Evolutionary conservation across 1,140 invertebrate genomes (phyloP), one percentile per base, ranked within the genome.

Genomic region (Meteorus sp.): DNA sequence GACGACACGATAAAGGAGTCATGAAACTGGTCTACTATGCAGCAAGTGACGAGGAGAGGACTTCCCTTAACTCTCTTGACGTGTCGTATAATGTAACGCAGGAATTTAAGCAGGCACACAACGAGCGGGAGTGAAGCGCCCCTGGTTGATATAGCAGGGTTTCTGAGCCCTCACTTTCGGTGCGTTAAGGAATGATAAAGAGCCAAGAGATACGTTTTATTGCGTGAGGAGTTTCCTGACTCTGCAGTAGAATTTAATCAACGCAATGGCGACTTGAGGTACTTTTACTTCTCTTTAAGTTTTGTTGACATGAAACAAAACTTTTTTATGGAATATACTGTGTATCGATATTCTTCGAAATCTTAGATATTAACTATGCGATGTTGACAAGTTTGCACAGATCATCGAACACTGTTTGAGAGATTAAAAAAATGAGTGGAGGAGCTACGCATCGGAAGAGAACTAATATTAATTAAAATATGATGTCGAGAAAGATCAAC

Each of bases 191-290:
- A 22, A 31, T 52, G 55, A 53, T 43, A 44, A 58, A 60, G 37
- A 61, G 44, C 45, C 59, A 43, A 35, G 50, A 45, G 63, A 60
- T 59, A 55, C 58, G 51, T 58, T 65, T 62, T 65, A 65, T 65
- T 39, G 35, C 58, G 63, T 33, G 8, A 17, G 19, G 44, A 19
- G 43, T 44, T 54, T 45, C 43, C 39, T 55, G 23, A 37, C 63
- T 61, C 64, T 68, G n/a, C n/a, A 61, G 61, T 64, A 64, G 56
- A 68, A 68, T 68, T 66, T 68, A 64, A 68, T 68, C 61, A 68
- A 48, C 53, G 6, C 58, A 62, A 68, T 66, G 59, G 56, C 60
- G 52, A 61, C 55, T 65, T 58, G 55, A 59, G 63, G 25, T 57
- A 25, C 47, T 55, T 57, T 55, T 17, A 50, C 17, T 22, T 25